Evolutionary conservation across 2,113 vertebrate genomes (phyloP).

Genomic region (Xenus cinereus): DNA sequence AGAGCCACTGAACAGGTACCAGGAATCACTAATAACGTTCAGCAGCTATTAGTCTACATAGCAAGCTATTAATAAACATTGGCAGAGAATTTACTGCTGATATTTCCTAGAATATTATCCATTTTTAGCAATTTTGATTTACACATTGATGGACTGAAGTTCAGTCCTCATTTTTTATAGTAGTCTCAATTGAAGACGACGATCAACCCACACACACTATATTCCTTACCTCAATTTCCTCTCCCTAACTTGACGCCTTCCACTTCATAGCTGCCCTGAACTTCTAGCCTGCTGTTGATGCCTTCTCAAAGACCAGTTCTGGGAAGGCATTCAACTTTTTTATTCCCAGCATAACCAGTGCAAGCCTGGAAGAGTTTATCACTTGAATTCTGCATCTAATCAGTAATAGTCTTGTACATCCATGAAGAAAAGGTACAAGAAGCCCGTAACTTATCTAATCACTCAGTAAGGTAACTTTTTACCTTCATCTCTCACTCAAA

Average conservation of each 20-base stretch:
- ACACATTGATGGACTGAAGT: neutral
- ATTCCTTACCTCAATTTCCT: neutral
- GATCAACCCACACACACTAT: accelerated
- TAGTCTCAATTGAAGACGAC: neutral
- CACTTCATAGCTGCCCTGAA: neutral
- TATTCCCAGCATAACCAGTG: neutral
- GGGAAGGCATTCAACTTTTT: neutral
- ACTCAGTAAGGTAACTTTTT: neutral
- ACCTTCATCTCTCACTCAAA: neutral
- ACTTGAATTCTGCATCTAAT: neutral
- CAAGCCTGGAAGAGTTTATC: neutral
- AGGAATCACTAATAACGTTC: neutral
- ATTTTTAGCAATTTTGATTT: neutral
- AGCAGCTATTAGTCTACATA: neutral
- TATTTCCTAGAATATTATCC: neutral
- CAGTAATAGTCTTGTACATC: neutral
- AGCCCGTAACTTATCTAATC: neutral
- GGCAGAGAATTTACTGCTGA: neutral
- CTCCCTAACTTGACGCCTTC: neutral
- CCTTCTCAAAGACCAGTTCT: neutral
- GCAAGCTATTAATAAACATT: neutral
- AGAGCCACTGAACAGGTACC: neutral
- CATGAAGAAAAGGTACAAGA: neutral
- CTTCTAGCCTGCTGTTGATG: neutral
- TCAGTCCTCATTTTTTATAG: neutral